These are phyloP conservation scores for Nautilus pompilius DNA, from an alignment of 1,140 invertebrate genomes.

Conservation along the genomic window DNA sequence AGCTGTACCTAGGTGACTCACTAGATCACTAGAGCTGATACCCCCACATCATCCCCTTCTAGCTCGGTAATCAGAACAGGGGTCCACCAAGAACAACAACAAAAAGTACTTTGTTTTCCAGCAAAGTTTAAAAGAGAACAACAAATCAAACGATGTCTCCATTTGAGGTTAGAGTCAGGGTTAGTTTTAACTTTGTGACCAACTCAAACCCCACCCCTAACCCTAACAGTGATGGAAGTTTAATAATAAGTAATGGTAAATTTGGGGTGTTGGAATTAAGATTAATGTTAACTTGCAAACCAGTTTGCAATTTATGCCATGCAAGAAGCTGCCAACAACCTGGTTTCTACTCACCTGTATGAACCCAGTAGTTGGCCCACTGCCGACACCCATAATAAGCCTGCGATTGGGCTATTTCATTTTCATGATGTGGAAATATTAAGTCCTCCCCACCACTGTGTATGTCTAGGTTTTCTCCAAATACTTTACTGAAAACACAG, in stretches of 20 bases:
- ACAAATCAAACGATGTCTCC: no score
- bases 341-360: slow-evolving; percentile 66
- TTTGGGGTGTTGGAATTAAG: background rate
- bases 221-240: no score
- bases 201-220: background rate
- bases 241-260: background rate
- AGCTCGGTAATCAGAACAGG: no score
- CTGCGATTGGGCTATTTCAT: slow-evolving; percentile 90
- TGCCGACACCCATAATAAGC: slow-evolving; percentile 69
- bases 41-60: no score
- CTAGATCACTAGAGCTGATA: no score
- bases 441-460: slow-evolving; percentile 89
- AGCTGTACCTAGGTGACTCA: no score
- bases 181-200: background rate
- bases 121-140: no score
- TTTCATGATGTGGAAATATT: slow-evolving; percentile 94
- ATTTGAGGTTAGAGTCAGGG: background rate
- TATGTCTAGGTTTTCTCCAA: slow-evolving; percentile 77
- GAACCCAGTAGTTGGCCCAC: slow-evolving; percentile 92
- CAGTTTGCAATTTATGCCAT: background rate
- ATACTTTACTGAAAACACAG: slow-evolving; percentile 57
- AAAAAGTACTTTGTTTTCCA: no score
- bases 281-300: background rate
- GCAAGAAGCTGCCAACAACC: background rate
- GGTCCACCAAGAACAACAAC: no score